phyloP scores from a whole-genome alignment of 1,140 invertebrate species.

The Procambarus virginalis region DNA sequence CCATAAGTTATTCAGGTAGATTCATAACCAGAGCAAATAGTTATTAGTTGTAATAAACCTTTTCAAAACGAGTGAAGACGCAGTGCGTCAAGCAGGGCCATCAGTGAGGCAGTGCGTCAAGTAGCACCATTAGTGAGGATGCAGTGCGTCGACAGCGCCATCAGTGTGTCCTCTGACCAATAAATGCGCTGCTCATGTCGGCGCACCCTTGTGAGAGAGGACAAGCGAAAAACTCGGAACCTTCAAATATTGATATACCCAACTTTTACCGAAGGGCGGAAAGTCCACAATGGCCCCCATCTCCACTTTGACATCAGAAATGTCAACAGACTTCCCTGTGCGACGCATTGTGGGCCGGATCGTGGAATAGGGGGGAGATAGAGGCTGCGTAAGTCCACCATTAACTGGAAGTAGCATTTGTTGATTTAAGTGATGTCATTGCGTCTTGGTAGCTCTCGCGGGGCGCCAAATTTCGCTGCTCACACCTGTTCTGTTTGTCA shows the following conservation, averaged over 20 bases:
- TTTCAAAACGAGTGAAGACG: no score
- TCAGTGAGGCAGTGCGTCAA: no score
- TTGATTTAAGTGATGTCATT: neutral
- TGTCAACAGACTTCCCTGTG: constrained; percentile 20
- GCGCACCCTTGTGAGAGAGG: neutral
- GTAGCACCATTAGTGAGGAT: no score
- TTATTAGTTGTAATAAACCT: no score
- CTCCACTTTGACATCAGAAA: constrained; percentile 23
- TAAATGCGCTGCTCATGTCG: neutral
- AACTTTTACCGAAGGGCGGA: constrained; percentile 22
- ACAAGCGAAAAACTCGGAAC: neutral
- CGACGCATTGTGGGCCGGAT: constrained; percentile 10
- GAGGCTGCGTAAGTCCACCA: constrained; percentile 12
- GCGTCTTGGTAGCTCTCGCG: neutral
- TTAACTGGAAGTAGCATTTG: constrained; percentile 18
- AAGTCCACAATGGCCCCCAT: constrained; percentile 18
- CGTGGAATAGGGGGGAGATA: neutral
- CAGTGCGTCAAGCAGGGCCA: no score
- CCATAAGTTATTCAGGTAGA: no score
- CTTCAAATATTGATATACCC: constrained; percentile 34
- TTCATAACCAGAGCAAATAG: no score
- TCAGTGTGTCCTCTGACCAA: neutral
- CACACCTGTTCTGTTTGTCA: neutral
- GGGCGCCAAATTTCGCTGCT: neutral
- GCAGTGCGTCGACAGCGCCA: no score